Base-by-base conservation (phyloP, 2,888 invertebrate genomes). In the Plusia festucae region DNA sequence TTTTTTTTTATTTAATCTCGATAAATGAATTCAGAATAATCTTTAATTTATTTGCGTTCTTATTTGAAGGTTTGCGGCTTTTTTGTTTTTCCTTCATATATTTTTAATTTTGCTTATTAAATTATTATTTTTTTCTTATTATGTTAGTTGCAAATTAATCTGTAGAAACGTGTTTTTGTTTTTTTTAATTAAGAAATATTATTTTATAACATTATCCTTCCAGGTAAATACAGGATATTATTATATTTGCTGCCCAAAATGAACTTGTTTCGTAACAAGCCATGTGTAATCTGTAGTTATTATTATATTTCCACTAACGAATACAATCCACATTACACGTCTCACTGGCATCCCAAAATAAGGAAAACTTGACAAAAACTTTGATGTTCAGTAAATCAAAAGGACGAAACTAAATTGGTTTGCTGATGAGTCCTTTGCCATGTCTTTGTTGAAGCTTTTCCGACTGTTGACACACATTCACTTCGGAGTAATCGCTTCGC, bases 381-480 rank as follows among this genome's bases (percentile, higher is more conserved):
- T 80, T 76, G 74, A 78, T 75, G 65, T 69, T 66, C 32, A 54
- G 51, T 46, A 73, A 73, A 81, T 79, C 70, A 79, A 76, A 76
- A 68, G 68, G 65, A 53, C 46, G 62, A 72, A 79, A 73, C 77
- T 76, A 75, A 82, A 80, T 75, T 81, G 71, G 72, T 76, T 74
- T 70, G 74, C 67, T 76, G 74, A 73, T 78, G 82, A 82, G 81
- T 73, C 70, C 76, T 74, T 68, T 68, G 60, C 53, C 65, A 70
- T 66, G 67, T 75, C 83, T 77, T 84, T 81, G 78, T 79, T 73
- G 70, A 70, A 72, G 76, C 74, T 79, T 77, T 80, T 76, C 76
- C 71, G 71, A 77, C 76, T 82, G 82, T 84, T 84, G 83, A 85
- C 85, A 83, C 76, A 83, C 81, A 84, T 85, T 83, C 80, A 76